Percentiles rank a stretch among this genome's conserved stretches.
Conservation (phyloP, 2,888 invertebrate genomes). For the Pardosa pseudoannulata region DNA sequence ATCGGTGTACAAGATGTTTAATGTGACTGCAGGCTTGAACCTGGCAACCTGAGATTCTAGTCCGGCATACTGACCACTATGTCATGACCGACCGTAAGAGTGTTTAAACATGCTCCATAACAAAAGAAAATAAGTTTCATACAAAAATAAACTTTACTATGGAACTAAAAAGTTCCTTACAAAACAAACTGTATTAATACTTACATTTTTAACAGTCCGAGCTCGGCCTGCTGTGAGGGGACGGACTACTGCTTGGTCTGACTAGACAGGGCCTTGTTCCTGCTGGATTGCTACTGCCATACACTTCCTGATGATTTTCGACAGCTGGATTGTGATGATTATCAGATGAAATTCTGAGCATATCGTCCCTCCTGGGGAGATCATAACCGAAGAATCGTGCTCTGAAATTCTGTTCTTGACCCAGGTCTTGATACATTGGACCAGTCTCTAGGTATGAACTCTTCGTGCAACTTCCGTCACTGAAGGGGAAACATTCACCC, state of each 20-base stretch:
- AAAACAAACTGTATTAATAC: no score
- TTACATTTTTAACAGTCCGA: slow-evolving; percentile 45
- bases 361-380: slow-evolving; percentile 52
- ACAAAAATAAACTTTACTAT: no score
- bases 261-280: slow-evolving; percentile 49
- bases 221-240: slow-evolving; percentile 59
- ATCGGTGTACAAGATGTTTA: no score
- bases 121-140: no score
- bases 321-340: slow-evolving; percentile 12
- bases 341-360: slow-evolving; percentile 39
- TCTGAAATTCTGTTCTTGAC: slow-evolving; percentile 58
- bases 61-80: no score
- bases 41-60: no score
- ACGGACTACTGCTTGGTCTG: slow-evolving; percentile 67
- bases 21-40: no score
- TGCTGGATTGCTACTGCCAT: slow-evolving; percentile 24
- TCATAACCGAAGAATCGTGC: slow-evolving; percentile 53
- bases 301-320: slow-evolving; percentile 45
- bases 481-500: slow-evolving; percentile 54
- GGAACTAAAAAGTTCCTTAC: no score
- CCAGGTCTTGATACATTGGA: slow-evolving; percentile 56
- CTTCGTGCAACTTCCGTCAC: slow-evolving; percentile 39
- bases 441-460: slow-evolving; percentile 36
- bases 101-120: no score
- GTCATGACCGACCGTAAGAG: no score